Percentiles rank a stretch among this genome's conserved stretches.
Evolutionary conservation across 2,888 invertebrate species (phyloP).

Genomic region (Tenthredo distinguenda): DNA sequence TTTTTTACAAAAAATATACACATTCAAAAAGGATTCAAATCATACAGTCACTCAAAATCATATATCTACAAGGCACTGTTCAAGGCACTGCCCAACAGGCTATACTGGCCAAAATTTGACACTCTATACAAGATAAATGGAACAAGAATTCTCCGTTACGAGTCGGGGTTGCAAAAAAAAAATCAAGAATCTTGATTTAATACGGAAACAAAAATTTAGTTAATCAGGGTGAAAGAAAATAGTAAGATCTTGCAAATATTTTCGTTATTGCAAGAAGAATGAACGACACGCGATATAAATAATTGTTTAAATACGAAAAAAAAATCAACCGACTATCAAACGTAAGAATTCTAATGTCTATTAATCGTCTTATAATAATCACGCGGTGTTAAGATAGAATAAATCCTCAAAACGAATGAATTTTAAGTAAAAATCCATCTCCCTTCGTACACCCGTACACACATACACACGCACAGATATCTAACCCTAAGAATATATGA

Average conservation of each 20-base stretch:
- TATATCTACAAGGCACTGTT: conserved; percentile 69
- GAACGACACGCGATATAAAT: background rate
- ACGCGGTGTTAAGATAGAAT: background rate
- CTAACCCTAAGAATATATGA: background rate
- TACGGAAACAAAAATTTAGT: no score
- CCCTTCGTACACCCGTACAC: background rate
- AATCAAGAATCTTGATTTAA: no score
- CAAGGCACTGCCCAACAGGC: conserved; percentile 73
- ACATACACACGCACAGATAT: background rate
- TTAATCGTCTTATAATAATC: background rate
- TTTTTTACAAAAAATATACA: background rate
- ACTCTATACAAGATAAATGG: background rate
- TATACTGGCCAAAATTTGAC: conserved; percentile 67
- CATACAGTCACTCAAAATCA: background rate
- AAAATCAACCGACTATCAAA: background rate
- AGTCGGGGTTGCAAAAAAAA: background rate
- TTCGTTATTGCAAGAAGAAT: background rate
- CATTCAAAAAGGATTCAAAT: background rate
- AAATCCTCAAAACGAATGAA: background rate
- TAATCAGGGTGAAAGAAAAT: background rate
- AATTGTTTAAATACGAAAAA: background rate
- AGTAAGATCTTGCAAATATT: background rate
- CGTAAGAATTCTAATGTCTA: background rate
- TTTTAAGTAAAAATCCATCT: background rate
- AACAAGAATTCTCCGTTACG: background rate